Percentiles rank a stretch among this genome's conserved stretches.
Conservation (phyloP, 1,140 invertebrate genomes). For the Drosophila littoralis region DNA sequence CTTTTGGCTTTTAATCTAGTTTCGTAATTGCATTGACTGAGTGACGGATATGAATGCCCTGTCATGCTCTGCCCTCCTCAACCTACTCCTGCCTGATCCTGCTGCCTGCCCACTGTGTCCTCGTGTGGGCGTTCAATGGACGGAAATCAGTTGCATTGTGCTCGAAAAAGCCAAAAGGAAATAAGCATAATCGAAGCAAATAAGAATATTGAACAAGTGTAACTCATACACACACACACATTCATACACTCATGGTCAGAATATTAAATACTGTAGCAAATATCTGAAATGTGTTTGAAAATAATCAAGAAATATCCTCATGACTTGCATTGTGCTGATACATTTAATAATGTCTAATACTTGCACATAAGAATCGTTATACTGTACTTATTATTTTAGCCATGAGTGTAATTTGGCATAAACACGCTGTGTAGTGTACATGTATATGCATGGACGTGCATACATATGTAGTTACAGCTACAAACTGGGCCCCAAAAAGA, state of each 20-base stretch:
- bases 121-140: conserved; percentile 25
- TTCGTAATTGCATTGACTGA: conserved; percentile 79
- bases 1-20: conserved; percentile 76
- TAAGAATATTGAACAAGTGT: conserved; percentile 36
- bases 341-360: too few species aligned
- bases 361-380: too few species aligned
- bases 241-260: not conserved
- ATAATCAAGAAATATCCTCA: too few species aligned
- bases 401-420: not conserved
- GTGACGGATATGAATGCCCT: conserved; percentile 62
- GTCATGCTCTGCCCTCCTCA: not conserved
- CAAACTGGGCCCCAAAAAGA: not conserved
- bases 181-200: conserved; percentile 52
- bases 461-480: conserved; percentile 5
- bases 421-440: not conserved
- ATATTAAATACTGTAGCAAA: too few species aligned
- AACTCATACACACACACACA: conserved; percentile 11
- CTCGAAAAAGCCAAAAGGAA: conserved; percentile 46
- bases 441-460: not conserved
- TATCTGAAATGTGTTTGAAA: too few species aligned
- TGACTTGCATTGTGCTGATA: too few species aligned
- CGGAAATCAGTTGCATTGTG: conserved; percentile 55
- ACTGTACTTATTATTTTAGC: too few species aligned
- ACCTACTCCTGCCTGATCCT: not conserved
- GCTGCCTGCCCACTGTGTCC: conserved; percentile 8